Conservation (phyloP, 2,888 invertebrate species). For the Rhagonycha fulva region DNA sequence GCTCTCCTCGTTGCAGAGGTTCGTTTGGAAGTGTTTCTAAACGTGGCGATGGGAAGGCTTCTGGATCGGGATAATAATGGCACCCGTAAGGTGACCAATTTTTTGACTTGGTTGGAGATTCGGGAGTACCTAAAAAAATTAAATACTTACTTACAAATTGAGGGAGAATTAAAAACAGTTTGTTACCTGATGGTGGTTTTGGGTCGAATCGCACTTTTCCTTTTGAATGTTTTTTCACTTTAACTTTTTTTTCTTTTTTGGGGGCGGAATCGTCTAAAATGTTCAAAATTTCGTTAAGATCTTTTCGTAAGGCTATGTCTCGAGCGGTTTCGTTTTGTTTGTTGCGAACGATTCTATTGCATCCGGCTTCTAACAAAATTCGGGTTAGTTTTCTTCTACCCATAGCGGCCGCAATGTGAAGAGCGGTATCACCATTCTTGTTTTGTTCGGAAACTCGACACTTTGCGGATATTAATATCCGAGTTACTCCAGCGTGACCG, state of each 20-base stretch:
- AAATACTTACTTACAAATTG: background rate
- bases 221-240: constrained; percentile 54
- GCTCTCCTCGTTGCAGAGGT: constrained; percentile 85
- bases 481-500: constrained; percentile 93
- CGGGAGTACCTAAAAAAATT: constrained; percentile 1
- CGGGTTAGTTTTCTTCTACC: constrained; percentile 88
- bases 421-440: constrained; percentile 93
- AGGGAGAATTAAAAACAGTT: background rate
- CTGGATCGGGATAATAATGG: constrained; percentile 86
- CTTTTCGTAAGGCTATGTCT: constrained; percentile 88
- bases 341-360: constrained; percentile 72
- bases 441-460: constrained; percentile 86
- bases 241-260: constrained; percentile 60
- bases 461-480: constrained; percentile 90
- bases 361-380: constrained; percentile 86
- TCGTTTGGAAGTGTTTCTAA: constrained; percentile 85
- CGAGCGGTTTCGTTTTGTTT: constrained; percentile 89
- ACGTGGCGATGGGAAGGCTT: constrained; percentile 83
- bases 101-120: constrained; percentile 10
- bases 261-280: constrained; percentile 66
- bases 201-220: constrained; percentile 51
- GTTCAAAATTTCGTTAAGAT: constrained; percentile 79
- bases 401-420: constrained; percentile 95
- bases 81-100: constrained; percentile 91
- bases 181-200: constrained; percentile 25